Conservation (phyloP, 2,113 vertebrate genomes). For the Plecturocebus donacophilus region DNA sequence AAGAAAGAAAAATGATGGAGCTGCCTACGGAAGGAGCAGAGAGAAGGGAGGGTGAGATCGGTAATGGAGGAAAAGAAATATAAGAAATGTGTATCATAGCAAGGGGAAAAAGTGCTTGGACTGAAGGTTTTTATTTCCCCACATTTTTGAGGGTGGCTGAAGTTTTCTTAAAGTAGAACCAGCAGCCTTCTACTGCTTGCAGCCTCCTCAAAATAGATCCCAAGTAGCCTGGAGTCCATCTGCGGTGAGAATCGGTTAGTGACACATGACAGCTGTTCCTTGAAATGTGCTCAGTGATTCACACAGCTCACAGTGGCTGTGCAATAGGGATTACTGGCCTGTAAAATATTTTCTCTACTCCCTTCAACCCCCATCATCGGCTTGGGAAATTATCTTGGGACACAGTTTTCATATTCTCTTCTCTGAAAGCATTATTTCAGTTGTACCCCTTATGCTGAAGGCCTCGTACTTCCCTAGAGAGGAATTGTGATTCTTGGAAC, state of each 20-base stretch:
- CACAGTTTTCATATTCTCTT: neutral
- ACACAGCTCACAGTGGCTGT: constrained; percentile 28
- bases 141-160: constrained; percentile 41
- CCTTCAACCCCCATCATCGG: neutral
- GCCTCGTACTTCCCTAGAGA: neutral
- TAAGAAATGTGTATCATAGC: neutral
- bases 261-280: constrained; percentile 49
- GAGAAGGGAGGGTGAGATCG: neutral
- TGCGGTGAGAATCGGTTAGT: constrained; percentile 39
- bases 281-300: constrained; percentile 69
- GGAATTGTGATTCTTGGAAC: neutral
- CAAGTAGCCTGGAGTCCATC: constrained; percentile 9
- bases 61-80: neutral
- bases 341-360: constrained; percentile 49
- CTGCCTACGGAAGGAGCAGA: neutral
- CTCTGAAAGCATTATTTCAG: neutral
- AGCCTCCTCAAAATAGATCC: constrained; percentile 8
- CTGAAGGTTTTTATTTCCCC: neutral
- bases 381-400: constrained; percentile 42
- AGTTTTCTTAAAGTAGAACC: neutral
- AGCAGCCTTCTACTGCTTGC: neutral
- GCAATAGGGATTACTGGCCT: constrained; percentile 49
- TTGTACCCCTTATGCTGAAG: neutral
- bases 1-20: neutral
- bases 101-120: constrained; percentile 7